phyloP scores from a whole-genome alignment of 2,888 invertebrate genomes.

The Clostera curtula region DNA sequence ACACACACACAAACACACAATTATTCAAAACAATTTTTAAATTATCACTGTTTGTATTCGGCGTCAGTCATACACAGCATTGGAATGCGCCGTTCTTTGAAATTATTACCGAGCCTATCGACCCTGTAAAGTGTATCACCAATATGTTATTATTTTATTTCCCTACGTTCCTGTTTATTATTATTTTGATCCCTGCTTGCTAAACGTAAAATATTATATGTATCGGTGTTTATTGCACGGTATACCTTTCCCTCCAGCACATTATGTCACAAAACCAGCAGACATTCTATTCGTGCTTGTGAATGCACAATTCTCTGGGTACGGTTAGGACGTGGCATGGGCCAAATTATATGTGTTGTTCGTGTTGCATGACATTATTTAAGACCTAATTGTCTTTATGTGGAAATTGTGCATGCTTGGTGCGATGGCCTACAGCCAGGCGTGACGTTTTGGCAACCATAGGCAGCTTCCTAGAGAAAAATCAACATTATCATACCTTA shows the following conservation, averaged over 20 bases:
- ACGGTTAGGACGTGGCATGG: constrained; percentile 60
- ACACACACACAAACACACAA: constrained; percentile 22
- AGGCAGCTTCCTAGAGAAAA: constrained; percentile 56
- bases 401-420: constrained; percentile 66
- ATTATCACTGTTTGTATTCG: constrained; percentile 37
- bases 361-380: constrained; percentile 70
- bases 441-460: constrained; percentile 54
- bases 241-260: constrained; percentile 67
- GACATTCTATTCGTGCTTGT: constrained; percentile 64
- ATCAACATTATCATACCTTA: constrained; percentile 12
- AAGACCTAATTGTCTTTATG: constrained; percentile 56
- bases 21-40: constrained; percentile 11
- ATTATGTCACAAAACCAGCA: constrained; percentile 61
- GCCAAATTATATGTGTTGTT: constrained; percentile 71
- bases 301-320: constrained; percentile 63
- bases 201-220: constrained; percentile 49
- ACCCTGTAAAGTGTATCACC: constrained; percentile 53
- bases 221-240: constrained; percentile 67
- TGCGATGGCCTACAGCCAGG: constrained; percentile 68
- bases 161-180: constrained; percentile 45
- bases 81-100: constrained; percentile 55
- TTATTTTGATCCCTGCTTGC: constrained; percentile 66
- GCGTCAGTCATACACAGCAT: constrained; percentile 54
- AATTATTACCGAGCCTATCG: constrained; percentile 51
- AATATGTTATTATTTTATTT: constrained; percentile 40